Conservation (phyloP, 2,888 invertebrate genomes). For the Prosopocoilus inquinatus region DNA sequence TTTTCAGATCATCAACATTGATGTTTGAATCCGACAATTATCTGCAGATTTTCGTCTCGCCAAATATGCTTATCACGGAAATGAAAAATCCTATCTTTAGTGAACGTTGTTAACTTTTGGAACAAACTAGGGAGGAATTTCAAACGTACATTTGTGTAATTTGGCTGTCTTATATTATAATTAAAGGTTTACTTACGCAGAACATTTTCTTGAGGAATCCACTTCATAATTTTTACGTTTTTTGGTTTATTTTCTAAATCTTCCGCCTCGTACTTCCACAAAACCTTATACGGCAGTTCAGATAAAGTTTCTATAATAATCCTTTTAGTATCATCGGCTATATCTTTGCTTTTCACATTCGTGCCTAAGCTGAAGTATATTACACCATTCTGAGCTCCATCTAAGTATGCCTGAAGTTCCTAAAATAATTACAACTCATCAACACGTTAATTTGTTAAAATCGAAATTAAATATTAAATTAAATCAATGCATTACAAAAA, state of each 20-base stretch:
- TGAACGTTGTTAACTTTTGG: too few species aligned
- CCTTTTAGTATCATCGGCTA: slow-evolving; percentile 39
- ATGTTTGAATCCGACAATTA: too few species aligned
- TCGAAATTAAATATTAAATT: too few species aligned
- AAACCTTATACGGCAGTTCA: slow-evolving; percentile 46
- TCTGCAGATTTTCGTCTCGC: too few species aligned
- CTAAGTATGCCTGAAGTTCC: slow-evolving; percentile 44
- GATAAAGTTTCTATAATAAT: slow-evolving; percentile 43
- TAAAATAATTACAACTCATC: slow-evolving; percentile 22
- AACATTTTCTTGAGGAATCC: slow-evolving; percentile 49
- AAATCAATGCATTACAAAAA: too few species aligned
- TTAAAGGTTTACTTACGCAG: slow-evolving; percentile 37
- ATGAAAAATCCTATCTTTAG: too few species aligned
- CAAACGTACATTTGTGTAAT: too few species aligned
- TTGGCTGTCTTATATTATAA: too few species aligned
- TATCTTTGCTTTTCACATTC: slow-evolving; percentile 41
- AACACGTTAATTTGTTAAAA: neutral
- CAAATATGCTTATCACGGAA: too few species aligned
- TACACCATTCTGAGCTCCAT: slow-evolving; percentile 42
- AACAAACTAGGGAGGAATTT: too few species aligned
- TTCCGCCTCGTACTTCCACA: slow-evolving; percentile 51
- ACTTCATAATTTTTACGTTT: slow-evolving; percentile 48
- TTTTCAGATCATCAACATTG: too few species aligned
- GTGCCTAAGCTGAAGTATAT: slow-evolving; percentile 51
- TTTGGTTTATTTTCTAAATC: slow-evolving; percentile 35